Evolutionary conservation across 1,140 invertebrate genomes (phyloP).

Genomic region (Sitobion miscanthi): DNA sequence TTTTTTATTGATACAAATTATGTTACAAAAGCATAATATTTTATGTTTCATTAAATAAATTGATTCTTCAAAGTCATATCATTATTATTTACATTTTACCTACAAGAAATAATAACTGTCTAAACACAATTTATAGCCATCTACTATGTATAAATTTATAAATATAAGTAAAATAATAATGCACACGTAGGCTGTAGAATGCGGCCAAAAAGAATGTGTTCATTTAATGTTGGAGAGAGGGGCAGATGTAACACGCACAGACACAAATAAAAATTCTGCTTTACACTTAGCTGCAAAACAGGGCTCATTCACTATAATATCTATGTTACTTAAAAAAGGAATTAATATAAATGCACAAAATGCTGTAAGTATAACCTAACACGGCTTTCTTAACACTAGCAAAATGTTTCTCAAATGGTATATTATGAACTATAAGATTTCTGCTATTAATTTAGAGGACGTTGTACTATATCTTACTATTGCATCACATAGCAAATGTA

Average conservation of each 20-base stretch:
- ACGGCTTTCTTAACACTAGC: slow-evolving; percentile 32
- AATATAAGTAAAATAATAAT: slow-evolving; percentile 32
- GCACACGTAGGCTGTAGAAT: slow-evolving; percentile 61
- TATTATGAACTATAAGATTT: neutral
- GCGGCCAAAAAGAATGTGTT: slow-evolving; percentile 65
- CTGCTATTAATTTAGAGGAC: neutral
- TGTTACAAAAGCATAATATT: neutral
- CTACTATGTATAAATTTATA: neutral
- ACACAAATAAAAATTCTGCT: slow-evolving; percentile 63
- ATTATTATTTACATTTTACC: neutral
- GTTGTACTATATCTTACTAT: neutral
- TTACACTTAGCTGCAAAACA: slow-evolving; percentile 61
- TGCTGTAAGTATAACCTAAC: slow-evolving; percentile 59
- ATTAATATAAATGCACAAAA: slow-evolving; percentile 60
- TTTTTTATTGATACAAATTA: neutral
- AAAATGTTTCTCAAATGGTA: slow-evolving; percentile 31
- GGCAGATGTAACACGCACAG: slow-evolving; percentile 67
- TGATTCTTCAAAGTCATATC: slow-evolving; percentile 13
- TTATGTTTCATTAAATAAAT: neutral
- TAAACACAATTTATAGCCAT: slow-evolving; percentile 13
- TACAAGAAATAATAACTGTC: neutral
- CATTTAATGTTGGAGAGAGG: slow-evolving; percentile 68
- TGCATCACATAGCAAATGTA: neutral
- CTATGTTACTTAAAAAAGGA: slow-evolving; percentile 61
- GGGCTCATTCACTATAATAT: slow-evolving; percentile 61